Conservation (phyloP, 2,797 vertebrate genomes). For the Buceros bicornis region DNA sequence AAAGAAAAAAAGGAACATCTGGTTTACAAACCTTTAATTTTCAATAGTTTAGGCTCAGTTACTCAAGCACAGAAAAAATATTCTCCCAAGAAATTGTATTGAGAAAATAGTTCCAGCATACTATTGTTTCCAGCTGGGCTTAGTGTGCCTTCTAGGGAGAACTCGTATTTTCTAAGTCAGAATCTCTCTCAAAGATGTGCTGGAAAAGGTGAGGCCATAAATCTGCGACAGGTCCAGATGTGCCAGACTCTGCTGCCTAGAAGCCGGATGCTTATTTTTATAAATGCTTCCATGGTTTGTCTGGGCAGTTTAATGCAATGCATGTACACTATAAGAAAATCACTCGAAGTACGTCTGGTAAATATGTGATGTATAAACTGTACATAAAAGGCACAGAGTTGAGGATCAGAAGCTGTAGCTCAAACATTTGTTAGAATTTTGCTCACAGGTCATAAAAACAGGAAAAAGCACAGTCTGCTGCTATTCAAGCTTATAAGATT, state of each 20-base stretch:
- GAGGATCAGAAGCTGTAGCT: background rate
- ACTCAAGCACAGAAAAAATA: background rate
- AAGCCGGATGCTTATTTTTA: slow-evolving; percentile 1
- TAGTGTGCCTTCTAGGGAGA: background rate
- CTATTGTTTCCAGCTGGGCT: slow-evolving; percentile 9
- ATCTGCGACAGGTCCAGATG: background rate
- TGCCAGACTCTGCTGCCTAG: background rate
- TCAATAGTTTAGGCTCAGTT: background rate
- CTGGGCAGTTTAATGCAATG: background rate
- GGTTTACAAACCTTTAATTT: slow-evolving; percentile 7
- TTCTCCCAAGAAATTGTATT: background rate
- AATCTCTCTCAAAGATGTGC: background rate
- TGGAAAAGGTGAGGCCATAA: slow-evolving; percentile 25
- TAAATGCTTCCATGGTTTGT: background rate
- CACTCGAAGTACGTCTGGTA: background rate
- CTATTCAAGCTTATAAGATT: background rate
- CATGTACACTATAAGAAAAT: background rate
- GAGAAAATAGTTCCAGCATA: background rate
- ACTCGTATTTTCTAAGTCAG: background rate
- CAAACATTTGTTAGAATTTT: background rate
- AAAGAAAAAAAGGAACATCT: background rate
- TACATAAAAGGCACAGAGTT: background rate
- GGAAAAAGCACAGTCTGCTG: background rate
- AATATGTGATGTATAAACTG: background rate
- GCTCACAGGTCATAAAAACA: background rate